Evolutionary conservation across 1,140 invertebrate genomes (phyloP).

Genomic region (Diachasmimorpha longicaudata): DNA sequence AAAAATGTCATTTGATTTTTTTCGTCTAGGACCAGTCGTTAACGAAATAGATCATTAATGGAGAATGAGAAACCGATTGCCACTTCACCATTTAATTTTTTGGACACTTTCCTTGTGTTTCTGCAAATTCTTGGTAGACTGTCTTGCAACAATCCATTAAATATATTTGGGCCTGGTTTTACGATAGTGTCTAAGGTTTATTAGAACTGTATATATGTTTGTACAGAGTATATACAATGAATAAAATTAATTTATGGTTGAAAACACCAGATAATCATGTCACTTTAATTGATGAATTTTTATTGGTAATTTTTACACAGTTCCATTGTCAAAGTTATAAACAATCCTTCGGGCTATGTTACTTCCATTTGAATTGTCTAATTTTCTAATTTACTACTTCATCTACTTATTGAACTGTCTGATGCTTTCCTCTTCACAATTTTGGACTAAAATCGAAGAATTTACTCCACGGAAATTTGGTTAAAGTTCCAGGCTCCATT

Average conservation of each 20-base stretch:
- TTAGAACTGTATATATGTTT: slow-evolving; percentile 6
- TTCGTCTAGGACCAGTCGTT: neutral
- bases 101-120: neutral
- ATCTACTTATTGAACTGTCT: neutral
- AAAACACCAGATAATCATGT: slow-evolving; percentile 10
- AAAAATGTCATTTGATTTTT: neutral
- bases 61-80: neutral
- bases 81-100: neutral
- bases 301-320: neutral
- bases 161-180: neutral
- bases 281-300: neutral
- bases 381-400: slow-evolving; percentile 14
- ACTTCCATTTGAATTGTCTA: slow-evolving; percentile 3
- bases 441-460: slow-evolving; percentile 53
- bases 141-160: neutral
- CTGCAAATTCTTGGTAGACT: neutral
- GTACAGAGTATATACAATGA: slow-evolving; percentile 25
- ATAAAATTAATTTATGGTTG: slow-evolving; percentile 44
- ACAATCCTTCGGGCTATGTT: no score
- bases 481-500: slow-evolving; percentile 28
- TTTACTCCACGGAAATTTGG: slow-evolving; percentile 47
- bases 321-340: no score
- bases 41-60: neutral
- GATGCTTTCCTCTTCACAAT: no score
- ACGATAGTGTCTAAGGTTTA: neutral